phyloP scores from a whole-genome alignment of 2,888 invertebrate species.

The Anorthoa munda region DNA sequence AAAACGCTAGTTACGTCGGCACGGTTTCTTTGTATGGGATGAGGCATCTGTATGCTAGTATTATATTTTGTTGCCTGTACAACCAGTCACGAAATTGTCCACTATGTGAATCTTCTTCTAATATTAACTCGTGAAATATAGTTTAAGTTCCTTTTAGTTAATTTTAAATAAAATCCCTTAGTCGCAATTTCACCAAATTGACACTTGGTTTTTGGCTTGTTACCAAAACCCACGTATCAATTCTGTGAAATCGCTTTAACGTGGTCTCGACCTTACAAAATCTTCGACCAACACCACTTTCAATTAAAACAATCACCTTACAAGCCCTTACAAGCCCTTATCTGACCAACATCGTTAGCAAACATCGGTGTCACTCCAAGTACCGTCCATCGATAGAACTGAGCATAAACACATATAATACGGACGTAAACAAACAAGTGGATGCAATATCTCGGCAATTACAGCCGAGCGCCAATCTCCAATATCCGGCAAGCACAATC shows the following conservation, averaged over 20 bases:
- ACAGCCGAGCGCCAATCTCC: slow-evolving; percentile 73
- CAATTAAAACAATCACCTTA: slow-evolving; percentile 14
- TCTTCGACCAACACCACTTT: background rate
- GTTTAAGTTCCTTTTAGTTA: background rate
- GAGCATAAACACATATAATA: slow-evolving; percentile 31
- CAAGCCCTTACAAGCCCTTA: background rate
- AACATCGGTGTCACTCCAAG: slow-evolving; percentile 13
- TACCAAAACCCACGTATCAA: background rate
- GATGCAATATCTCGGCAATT: slow-evolving; percentile 79
- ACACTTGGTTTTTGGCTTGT: too few relatives aligned
- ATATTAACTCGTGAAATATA: too few relatives aligned
- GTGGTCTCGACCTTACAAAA: background rate
- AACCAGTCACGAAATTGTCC: too few relatives aligned
- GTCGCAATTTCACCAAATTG: too few relatives aligned
- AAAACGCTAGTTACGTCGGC: too few relatives aligned
- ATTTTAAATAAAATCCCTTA: background rate
- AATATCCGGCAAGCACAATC: slow-evolving; percentile 82
- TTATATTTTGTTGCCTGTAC: background rate
- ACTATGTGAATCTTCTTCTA: too few relatives aligned
- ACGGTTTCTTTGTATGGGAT: too few relatives aligned
- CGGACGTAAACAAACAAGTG: slow-evolving; percentile 71
- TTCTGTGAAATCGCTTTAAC: background rate
- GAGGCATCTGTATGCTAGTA: too few relatives aligned
- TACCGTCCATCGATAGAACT: slow-evolving; percentile 1
- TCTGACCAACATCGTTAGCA: background rate